A percentile compares a stretch with the other conserved stretches of the same genome.
Conservation (phyloP, 2,113 vertebrate genomes). For the Thymallus thymallus region DNA sequence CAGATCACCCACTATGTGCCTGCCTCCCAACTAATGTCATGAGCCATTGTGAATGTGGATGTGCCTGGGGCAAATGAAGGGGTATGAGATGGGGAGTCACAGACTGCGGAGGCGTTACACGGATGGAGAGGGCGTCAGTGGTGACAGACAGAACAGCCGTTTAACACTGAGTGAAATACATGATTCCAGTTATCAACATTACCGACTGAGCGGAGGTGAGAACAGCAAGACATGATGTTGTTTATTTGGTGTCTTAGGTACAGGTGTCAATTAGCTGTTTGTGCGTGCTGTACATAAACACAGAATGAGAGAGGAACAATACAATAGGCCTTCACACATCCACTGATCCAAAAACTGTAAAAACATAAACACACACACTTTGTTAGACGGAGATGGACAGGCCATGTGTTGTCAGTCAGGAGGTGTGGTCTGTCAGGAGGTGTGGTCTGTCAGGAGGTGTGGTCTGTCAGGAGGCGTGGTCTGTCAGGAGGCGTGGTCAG, state of each 20-base stretch:
- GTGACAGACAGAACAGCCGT: constrained; percentile 62
- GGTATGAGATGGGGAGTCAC: constrained; percentile 48
- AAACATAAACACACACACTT: constrained; percentile 4
- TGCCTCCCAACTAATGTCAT: constrained; percentile 61
- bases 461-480: constrained; percentile 28
- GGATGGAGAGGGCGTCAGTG: constrained; percentile 52
- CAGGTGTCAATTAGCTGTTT: constrained; percentile 61
- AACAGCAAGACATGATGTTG: neutral
- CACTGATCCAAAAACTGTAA: constrained; percentile 1
- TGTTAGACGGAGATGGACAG: constrained; percentile 36
- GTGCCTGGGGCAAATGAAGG: constrained; percentile 53
- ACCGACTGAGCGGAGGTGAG: constrained; percentile 45
- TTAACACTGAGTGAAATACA: constrained; percentile 64
- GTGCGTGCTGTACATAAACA: constrained; percentile 9
- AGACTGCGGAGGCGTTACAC: constrained; percentile 51
- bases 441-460: no score
- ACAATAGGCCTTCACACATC: constrained; percentile 20
- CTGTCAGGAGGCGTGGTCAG: no score
- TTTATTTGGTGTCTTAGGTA: constrained; percentile 54
- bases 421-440: constrained; percentile 29
- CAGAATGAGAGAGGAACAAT: constrained; percentile 11
- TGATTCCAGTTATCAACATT: constrained; percentile 47
- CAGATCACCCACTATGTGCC: constrained; percentile 49
- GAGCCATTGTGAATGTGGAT: constrained; percentile 50
- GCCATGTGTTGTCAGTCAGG: constrained; percentile 28